Evolutionary conservation across 1,140 invertebrate species (phyloP).

Genomic region (Oncopeltus fasciatus): DNA sequence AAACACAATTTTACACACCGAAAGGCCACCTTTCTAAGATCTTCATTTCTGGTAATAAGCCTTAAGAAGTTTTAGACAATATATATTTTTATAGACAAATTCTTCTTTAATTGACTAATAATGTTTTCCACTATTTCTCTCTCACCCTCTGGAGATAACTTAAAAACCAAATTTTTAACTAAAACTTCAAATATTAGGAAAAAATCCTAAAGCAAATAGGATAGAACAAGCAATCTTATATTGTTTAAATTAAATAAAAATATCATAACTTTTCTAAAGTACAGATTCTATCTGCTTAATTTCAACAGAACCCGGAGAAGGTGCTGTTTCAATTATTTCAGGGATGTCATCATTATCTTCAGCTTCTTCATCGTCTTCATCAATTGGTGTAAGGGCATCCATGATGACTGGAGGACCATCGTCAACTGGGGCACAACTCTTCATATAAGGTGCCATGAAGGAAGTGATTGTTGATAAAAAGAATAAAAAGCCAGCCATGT

Average conservation of each 20-base stretch:
- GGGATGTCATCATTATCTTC: conserved; percentile 41
- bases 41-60: conserved; percentile 2
- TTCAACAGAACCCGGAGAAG: conserved; percentile 38
- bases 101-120: conserved; percentile 1
- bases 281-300: conserved; percentile 51
- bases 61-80: background rate
- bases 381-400: conserved; percentile 62
- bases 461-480: conserved; percentile 68
- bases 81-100: background rate
- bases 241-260: background rate
- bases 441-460: conserved; percentile 65
- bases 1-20: no score
- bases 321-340: conserved; percentile 47
- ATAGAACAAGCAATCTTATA: background rate
- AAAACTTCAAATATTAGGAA: no score
- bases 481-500: conserved; percentile 79
- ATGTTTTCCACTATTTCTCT: no score
- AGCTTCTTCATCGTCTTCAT: conserved; percentile 56
- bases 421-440: conserved; percentile 37
- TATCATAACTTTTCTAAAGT: conserved; percentile 40
- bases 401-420: conserved; percentile 40
- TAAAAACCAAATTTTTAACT: no score
- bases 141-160: no score
- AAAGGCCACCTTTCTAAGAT: conserved; percentile 2
- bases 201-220: background rate